Base-by-base conservation (phyloP, 2,888 invertebrate genomes). In the Diarsia brunnea region DNA sequence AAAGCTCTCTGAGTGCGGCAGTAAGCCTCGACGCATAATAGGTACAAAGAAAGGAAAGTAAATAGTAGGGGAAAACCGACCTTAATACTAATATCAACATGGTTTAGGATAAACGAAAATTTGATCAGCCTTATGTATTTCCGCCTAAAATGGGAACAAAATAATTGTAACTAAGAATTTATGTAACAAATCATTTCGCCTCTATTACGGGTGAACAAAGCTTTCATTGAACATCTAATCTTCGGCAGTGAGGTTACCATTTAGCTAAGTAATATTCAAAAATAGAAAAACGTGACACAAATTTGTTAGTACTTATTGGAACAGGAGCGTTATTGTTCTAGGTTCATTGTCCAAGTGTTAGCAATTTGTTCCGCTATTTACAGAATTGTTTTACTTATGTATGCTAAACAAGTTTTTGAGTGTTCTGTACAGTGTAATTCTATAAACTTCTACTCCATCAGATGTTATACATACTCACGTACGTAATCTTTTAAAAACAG, bases 261-360 rank as follows among this genome's bases (percentile, higher is more conserved):
- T 27, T 58, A 27, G 16, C 16, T 16, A 58, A 55, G 27, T 38
- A 58, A 58, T 27, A 60, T 60, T 1, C 19, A 31, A 19, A 31
- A 60, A 60, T 19, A 3, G 7, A 60, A 60, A 19, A 60, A 60
- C 31, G 19, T 60, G 60, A 31, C 27, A 27, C 10, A 19, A 19
- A 60, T 60, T 60, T 60, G 31, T 60, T 60, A 60, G 19, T 60
- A 60, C 4, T 10, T 60, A 60, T 60, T 60, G 60, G 4, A 60
- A 31, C 10, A 27, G 19, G 27, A 58, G 10, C 0, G 19, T 60
- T 60, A 31, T 60, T 60, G 31, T 60, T 16, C 19, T 60, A 60
- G 4, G 60, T 60, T 31, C 27, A 58, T 60, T 60, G 60, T 31
- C 11, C 19, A 31, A 31, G 19, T 31, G 27, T 12, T 60, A 11